These are phyloP conservation scores for Patella vulgata DNA, from an alignment of 1,140 invertebrate genomes.

Conservation along the genomic window DNA sequence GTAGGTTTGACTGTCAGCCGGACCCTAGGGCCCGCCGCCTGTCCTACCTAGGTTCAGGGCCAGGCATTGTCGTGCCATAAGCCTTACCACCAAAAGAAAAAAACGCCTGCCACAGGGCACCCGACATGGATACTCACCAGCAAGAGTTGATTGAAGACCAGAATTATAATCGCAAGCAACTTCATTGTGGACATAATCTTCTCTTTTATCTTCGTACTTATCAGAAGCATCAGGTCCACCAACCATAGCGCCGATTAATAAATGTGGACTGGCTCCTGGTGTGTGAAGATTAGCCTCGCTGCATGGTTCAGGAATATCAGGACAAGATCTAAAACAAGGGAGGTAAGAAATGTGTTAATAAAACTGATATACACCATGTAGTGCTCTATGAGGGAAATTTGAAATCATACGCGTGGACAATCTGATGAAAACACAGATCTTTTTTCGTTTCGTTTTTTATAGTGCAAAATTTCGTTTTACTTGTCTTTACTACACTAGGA, in stretches of 20 bases:
- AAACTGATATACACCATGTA: background rate
- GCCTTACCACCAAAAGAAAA: too few relatives aligned
- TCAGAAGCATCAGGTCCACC: conserved; percentile 60
- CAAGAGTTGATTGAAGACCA: conserved; percentile 52
- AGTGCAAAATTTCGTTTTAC: too few relatives aligned
- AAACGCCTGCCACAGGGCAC: too few relatives aligned
- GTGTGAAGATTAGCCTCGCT: conserved; percentile 14
- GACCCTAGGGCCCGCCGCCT: too few relatives aligned
- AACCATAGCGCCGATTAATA: conserved; percentile 57
- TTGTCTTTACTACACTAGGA: too few relatives aligned
- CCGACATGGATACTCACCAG: conserved; percentile 26
- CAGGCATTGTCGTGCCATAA: too few relatives aligned
- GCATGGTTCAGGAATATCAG: conserved; percentile 14
- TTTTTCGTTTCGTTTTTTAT: too few relatives aligned
- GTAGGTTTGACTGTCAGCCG: too few relatives aligned
- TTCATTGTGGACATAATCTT: conserved; percentile 62
- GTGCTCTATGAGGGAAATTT: too few relatives aligned
- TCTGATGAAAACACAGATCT: too few relatives aligned
- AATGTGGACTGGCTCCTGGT: conserved; percentile 41
- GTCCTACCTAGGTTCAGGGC: too few relatives aligned
- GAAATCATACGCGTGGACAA: background rate
- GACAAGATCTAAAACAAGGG: conserved; percentile 19
- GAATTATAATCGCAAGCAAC: conserved; percentile 66
- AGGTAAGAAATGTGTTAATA: background rate
- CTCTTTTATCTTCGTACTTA: conserved; percentile 50